Base-by-base conservation (phyloP, 2,113 vertebrate species). In the Catharus minimus region DNA sequence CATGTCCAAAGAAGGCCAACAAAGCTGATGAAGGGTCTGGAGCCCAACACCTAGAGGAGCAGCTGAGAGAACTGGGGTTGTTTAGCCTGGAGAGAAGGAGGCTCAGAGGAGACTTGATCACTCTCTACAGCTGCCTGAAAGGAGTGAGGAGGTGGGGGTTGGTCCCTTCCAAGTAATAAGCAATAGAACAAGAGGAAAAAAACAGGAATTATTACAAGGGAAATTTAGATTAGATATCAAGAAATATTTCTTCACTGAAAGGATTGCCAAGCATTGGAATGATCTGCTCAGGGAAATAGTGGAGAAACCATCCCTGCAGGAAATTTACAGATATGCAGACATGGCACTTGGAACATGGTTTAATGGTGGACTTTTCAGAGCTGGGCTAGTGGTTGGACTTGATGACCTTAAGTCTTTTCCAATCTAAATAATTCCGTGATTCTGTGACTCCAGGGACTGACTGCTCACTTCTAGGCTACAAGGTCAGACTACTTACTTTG, bases 61-160 rank as follows among this genome's bases (percentile, higher is more conserved):
- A 17, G 44, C 46, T 62, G 71, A 44, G 27, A 22, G 10, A 56
- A 38, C 23, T 89, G 43, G 13, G 13, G 13, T 3, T 77, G 6
- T 50, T 77, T 46, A 71, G 28, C 17, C 24, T 46, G 24, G 57
- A 50, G 38, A 39, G 11, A 44, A 20, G 32, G 23, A 44, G 19
- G 7, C 27, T 52, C 36, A 30, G 27, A 36, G 22, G 15, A 28
- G 36, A 28, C 26, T 27, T 49, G 23, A 14, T 14, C 0, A 0
- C 8, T 24, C 11, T 69, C 27, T 38, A 33, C 43, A 44, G 15
- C 23, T 64, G 7, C 71, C 56, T 64, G 28, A 50, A 69, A 33
- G 26, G 50, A 64, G 24, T 43, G 23, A 52, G 30, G 38, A 65
- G 32, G 12, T 65, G 38, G 12, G 13, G 1, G 13, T 46, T 19